Base-by-base conservation (phyloP, 2,888 invertebrate genomes). In the Stenodera caucasica region DNA sequence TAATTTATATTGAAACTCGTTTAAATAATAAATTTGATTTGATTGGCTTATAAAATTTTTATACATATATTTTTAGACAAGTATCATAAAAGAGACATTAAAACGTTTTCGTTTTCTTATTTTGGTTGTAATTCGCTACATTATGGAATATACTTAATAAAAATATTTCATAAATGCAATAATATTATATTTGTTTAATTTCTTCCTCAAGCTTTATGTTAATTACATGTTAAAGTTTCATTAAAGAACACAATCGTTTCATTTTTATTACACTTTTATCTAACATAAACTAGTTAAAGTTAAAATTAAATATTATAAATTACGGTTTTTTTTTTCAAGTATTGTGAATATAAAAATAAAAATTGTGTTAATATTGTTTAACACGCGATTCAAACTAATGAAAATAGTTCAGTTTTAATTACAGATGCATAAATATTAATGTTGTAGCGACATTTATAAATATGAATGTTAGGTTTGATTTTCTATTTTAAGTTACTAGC, bases 121-220 rank as follows among this genome's bases (percentile, higher is more conserved):
- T 45, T 45, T 45, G n/a, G 49, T 45, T 45, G 49, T 45, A 45
- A 45, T 45, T 45, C 14, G 9, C n/a, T 45, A 15, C 40, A 14
- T 45, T 45, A 45, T 45, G 49, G 14, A 45, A 45, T 21, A 45
- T 14, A 45, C n/a, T 45, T 45, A 45, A 45, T 45, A 45, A 49
- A 49, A 49, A 49, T n/a, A 49, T 11, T 3, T 15, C 3, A 49
- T 14, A 14, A 49, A 15, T 23, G 49, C 12, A 49, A 15, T 18
- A 15, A 26, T 49, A 23, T 15, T 11, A 1, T 18, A 14, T 15
- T 49, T 49, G 21, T 21, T 8, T 1, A 45, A 11, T 45, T 11
- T 45, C 4, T 21, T 49, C 18, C 1, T 30, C 7, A 8, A 23
- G 12, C 3, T n/a, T 15, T 3, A 49, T 40, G 2, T 40, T 18